Conservation (phyloP, 37 sponge, comb jelly and placozoan genomes). For the Eunapius fragilis region DNA sequence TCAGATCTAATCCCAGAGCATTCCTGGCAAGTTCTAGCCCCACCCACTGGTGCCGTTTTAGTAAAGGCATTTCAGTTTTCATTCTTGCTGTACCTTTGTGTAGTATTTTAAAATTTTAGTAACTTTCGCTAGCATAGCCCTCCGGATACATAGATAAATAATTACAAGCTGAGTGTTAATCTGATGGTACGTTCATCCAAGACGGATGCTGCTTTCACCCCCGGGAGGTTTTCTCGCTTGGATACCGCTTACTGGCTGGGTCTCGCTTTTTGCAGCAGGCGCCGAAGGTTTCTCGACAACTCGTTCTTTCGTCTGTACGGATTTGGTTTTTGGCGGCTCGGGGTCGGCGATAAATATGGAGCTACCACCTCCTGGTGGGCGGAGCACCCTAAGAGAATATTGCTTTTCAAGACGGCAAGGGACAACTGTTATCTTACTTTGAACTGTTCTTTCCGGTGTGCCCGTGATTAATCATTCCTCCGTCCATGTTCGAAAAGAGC, state of each 20-base stretch:
- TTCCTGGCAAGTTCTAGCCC: too few relatives aligned
- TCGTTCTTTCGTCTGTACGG: not conserved
- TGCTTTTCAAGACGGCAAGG: not conserved
- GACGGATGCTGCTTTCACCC: not conserved
- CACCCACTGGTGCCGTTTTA: too few relatives aligned
- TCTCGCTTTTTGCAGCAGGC: not conserved
- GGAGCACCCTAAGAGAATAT: conserved; percentile 36
- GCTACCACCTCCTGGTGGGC: conserved; percentile 66
- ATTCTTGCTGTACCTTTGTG: too few relatives aligned
- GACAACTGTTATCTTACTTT: not conserved
- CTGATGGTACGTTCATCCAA: not conserved
- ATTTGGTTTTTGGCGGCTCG: not conserved
- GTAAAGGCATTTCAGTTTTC: too few relatives aligned
- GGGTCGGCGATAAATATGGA: conserved; percentile 38
- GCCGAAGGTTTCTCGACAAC: not conserved
- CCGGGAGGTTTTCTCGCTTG: conserved; percentile 5
- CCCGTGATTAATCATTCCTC: not conserved
- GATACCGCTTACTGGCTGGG: not conserved
- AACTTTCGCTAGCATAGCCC: too few relatives aligned
- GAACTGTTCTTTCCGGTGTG: not conserved
- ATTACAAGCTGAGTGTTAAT: too few relatives aligned
- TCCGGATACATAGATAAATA: too few relatives aligned
- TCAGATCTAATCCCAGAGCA: too few relatives aligned
- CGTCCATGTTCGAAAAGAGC: not conserved
- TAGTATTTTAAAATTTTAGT: too few relatives aligned